phyloP scores from a whole-genome alignment of 2,797 vertebrate species.

The Lepus oiostolus region DNA sequence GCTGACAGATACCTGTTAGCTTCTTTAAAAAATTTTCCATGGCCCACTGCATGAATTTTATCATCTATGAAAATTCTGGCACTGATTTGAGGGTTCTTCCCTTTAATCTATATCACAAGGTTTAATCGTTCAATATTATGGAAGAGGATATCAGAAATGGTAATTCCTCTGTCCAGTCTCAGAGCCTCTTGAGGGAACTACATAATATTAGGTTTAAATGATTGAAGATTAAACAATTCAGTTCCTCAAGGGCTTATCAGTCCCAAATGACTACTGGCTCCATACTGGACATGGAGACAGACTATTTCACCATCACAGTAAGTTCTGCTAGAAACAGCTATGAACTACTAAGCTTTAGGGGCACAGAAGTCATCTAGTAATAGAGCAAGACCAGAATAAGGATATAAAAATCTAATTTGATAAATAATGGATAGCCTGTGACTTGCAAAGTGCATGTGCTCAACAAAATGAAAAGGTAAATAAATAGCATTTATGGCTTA shows the following conservation, averaged over 20 bases:
- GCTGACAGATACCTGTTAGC: not conserved
- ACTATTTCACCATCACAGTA: not conserved
- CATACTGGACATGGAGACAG: not conserved
- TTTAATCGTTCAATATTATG: not conserved
- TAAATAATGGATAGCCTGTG: not conserved
- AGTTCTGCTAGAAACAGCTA: not conserved
- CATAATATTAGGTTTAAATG: conserved; percentile 34
- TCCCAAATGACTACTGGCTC: not conserved
- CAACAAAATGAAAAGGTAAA: not conserved
- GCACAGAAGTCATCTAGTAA: not conserved
- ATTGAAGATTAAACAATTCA: not conserved
- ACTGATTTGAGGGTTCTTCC: not conserved
- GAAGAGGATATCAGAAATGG: not conserved
- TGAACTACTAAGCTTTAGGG: not conserved
- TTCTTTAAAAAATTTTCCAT: not conserved
- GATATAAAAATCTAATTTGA: not conserved
- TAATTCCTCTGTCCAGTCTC: not conserved
- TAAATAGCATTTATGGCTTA: not conserved
- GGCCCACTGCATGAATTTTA: not conserved
- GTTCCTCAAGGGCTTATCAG: not conserved
- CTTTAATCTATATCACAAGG: not conserved
- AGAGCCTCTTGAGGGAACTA: not conserved
- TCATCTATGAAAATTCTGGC: not conserved
- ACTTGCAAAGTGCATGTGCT: not conserved
- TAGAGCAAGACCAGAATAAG: not conserved